Percentiles rank a stretch among this genome's conserved stretches.
Evolutionary conservation across 1,140 invertebrate species (phyloP).

Genomic region (Drosophila seguyi): DNA sequence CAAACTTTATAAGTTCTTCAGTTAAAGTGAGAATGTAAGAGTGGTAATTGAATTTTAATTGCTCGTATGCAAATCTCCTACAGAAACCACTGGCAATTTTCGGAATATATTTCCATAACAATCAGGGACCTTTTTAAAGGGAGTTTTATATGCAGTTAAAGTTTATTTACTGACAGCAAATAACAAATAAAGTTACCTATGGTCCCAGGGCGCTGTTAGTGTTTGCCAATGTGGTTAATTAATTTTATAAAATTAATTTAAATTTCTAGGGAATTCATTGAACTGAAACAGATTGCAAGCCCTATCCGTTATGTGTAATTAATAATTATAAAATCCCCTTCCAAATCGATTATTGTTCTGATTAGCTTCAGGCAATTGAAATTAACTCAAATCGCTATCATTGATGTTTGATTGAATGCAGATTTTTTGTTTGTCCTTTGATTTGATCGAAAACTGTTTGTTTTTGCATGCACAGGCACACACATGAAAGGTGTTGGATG

Average conservation of each 20-base stretch:
- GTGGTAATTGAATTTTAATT: constrained; percentile 52
- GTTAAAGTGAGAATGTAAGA: constrained; percentile 24
- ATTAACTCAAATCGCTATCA: constrained; percentile 17
- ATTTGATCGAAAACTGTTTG: constrained; percentile 15
- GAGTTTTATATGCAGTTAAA: not conserved
- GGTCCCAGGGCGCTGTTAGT: not conserved
- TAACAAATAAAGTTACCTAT: not conserved
- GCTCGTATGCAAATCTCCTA: constrained; percentile 30
- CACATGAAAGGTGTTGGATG: not conserved
- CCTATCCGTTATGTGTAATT: not conserved
- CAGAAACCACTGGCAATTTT: constrained; percentile 35
- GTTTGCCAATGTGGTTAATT: constrained; percentile 30
- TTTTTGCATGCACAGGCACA: not conserved
- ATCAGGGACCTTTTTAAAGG: not conserved
- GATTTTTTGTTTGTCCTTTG: constrained; percentile 1
- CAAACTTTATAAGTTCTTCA: constrained; percentile 11
- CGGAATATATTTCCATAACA: constrained; percentile 17
- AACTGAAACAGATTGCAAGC: constrained; percentile 1
- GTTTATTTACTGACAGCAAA: not conserved
- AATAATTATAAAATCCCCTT: constrained; percentile 7
- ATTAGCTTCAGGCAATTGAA: constrained; percentile 2
- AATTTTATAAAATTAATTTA: constrained; percentile 10
- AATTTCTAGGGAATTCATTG: constrained; percentile 5
- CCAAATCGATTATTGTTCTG: not conserved
- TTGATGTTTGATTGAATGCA: constrained; percentile 8